These are phyloP conservation scores for Pristionchus entomophagus DNA, from an alignment of 2,888 invertebrate species.

Conservation along the genomic window DNA sequence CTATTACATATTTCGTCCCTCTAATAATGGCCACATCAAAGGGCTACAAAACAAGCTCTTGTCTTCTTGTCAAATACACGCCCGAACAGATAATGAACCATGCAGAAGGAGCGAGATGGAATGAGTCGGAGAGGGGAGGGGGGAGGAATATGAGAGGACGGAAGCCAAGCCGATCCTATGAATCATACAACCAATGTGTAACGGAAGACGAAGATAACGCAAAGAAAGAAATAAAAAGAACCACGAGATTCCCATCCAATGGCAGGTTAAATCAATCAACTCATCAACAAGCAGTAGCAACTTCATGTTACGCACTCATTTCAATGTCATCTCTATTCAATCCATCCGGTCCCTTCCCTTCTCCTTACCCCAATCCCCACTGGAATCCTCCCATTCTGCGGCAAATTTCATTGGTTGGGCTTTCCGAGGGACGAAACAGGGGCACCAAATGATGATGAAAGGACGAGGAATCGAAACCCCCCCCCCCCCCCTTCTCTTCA, in stretches of 20 bases:
- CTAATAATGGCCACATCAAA: background rate
- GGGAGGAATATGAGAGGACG: background rate
- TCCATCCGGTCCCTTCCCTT: background rate
- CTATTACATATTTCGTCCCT: background rate
- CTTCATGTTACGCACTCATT: background rate
- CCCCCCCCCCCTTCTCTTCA: background rate
- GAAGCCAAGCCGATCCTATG: slow-evolving; percentile 12
- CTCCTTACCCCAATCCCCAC: background rate
- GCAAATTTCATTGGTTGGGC: background rate
- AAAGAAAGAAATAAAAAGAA: slow-evolving; percentile 16
- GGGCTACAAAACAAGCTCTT: background rate
- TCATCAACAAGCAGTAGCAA: background rate
- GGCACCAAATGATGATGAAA: slow-evolving; percentile 28
- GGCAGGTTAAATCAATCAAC: background rate
- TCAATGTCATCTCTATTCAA: background rate
- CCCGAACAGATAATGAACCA: background rate
- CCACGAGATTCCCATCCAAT: background rate
- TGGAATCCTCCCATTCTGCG: background rate
- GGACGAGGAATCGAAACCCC: background rate
- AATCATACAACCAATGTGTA: slow-evolving; percentile 22
- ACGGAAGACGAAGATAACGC: slow-evolving; percentile 17
- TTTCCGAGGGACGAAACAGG: background rate
- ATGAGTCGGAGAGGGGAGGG: background rate
- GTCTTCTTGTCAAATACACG: background rate
- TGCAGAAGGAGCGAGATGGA: background rate